These are phyloP conservation scores for Cacatua alba DNA, from an alignment of 2,113 vertebrate genomes.

Conservation along the genomic window DNA sequence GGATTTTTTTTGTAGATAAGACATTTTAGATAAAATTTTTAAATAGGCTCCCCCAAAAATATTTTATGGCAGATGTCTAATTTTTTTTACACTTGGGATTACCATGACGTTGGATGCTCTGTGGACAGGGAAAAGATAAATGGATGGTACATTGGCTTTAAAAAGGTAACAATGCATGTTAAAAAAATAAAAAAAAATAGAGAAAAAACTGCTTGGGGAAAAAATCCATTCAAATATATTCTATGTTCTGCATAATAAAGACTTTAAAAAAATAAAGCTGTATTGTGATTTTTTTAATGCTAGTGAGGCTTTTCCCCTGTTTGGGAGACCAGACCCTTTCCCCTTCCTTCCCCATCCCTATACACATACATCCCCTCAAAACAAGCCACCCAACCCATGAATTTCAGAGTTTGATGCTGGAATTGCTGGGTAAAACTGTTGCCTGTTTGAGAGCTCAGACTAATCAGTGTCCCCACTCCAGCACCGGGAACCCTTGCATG, in stretches of 20 bases:
- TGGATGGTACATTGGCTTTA: constrained; percentile 43
- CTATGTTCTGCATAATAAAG: constrained; percentile 77
- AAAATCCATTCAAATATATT: constrained; percentile 62
- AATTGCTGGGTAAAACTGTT: not conserved
- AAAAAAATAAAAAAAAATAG: not conserved
- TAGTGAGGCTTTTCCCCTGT: not conserved
- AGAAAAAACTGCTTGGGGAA: constrained; percentile 52
- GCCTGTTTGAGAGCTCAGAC: not conserved
- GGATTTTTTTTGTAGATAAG: constrained; percentile 74
- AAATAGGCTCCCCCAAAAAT: constrained; percentile 33
- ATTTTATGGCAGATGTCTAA: constrained; percentile 69
- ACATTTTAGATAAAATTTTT: constrained; percentile 71
- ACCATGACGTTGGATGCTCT: constrained; percentile 51
- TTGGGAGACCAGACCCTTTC: not conserved
- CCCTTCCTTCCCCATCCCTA: not conserved
- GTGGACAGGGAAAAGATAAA: constrained; percentile 21
- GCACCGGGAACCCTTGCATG: not conserved
- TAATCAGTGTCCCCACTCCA: not conserved
- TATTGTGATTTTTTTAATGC: not conserved
- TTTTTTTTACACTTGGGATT: constrained; percentile 69
- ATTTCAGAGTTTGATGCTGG: not conserved
- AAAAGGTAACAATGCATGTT: constrained; percentile 68
- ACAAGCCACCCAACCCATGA: accelerated
- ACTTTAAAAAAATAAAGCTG: constrained; percentile 10
- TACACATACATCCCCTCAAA: not conserved